Percentiles rank a stretch among this genome's conserved stretches.
Evolutionary conservation across 2,888 invertebrate genomes (phyloP).

Genomic region (Drosophila kambysellisi): DNA sequence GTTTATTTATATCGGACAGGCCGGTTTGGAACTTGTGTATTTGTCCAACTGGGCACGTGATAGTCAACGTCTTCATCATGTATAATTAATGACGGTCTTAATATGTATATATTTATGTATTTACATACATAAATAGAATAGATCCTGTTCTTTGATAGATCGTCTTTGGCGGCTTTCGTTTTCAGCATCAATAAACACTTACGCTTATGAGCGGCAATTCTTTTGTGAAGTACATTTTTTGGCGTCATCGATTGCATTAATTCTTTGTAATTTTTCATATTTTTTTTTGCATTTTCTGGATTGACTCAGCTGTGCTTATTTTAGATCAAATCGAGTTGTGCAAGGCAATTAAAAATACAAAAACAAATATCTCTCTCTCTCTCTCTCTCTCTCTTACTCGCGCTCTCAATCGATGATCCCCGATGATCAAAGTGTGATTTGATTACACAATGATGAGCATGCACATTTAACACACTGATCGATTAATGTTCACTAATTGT

Average conservation of each 20-base stretch:
- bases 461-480: constrained; percentile 12
- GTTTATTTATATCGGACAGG: constrained; percentile 49
- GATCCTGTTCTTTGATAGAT: constrained; percentile 50
- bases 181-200: constrained; percentile 28
- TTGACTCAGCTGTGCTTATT: constrained; percentile 37
- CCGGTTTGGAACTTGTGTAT: constrained; percentile 36
- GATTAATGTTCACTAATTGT: constrained; percentile 22
- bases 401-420: constrained; percentile 17
- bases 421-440: background rate
- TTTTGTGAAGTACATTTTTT: constrained; percentile 48
- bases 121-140: constrained; percentile 21
- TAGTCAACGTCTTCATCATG: constrained; percentile 33
- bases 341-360: constrained; percentile 26
- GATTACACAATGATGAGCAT: constrained; percentile 29
- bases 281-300: constrained; percentile 1
- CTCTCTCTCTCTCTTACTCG: background rate
- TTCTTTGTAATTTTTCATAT: constrained; percentile 5
- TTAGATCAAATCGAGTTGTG: constrained; percentile 43
- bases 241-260: constrained; percentile 41
- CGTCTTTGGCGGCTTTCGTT: constrained; percentile 21
- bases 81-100: constrained; percentile 62
- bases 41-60: constrained; percentile 19
- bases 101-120: constrained; percentile 10
- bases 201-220: constrained; percentile 50
- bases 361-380: constrained; percentile 24